Evolutionary conservation across 2,797 vertebrate genomes (phyloP).

Genomic region (Gastrophryne carolinensis): DNA sequence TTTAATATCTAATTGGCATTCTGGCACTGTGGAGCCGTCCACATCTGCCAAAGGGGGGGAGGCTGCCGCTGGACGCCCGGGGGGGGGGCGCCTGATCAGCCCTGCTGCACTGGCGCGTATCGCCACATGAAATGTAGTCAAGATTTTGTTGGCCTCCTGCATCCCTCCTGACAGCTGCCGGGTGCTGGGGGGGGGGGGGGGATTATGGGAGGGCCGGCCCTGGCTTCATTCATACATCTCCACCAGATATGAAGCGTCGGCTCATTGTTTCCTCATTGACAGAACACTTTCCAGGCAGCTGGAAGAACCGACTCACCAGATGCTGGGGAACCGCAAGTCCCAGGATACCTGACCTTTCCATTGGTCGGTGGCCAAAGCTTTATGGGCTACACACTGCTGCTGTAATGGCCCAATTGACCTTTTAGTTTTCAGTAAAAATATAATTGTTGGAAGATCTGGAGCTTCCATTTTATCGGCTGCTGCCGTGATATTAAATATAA

Average conservation of each 20-base stretch:
- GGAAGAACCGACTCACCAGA: not conserved
- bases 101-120: constrained; percentile 13
- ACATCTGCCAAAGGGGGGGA: constrained; percentile 90
- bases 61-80: constrained; percentile 76
- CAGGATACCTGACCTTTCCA: not conserved
- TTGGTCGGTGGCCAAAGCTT: not conserved
- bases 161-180: constrained; percentile 15
- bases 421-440: too few species aligned
- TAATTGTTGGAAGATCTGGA: too few species aligned
- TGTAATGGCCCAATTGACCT: too few species aligned
- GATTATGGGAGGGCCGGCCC: too few species aligned
- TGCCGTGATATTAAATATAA: too few species aligned
- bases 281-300: not conserved
- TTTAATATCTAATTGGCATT: constrained; percentile 88
- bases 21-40: constrained; percentile 90
- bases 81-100: constrained; percentile 71
- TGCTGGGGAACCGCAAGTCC: not conserved
- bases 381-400: too few species aligned
- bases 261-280: constrained; percentile 3
- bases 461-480: too few species aligned
- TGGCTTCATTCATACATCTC: constrained; percentile 9
- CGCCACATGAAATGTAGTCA: constrained; percentile 19
- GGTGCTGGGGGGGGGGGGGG: constrained; percentile 4
- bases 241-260: not conserved
- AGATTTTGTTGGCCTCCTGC: constrained; percentile 17